Conservation (phyloP, 2,797 vertebrate genomes). For the Rachycentron canadum region DNA sequence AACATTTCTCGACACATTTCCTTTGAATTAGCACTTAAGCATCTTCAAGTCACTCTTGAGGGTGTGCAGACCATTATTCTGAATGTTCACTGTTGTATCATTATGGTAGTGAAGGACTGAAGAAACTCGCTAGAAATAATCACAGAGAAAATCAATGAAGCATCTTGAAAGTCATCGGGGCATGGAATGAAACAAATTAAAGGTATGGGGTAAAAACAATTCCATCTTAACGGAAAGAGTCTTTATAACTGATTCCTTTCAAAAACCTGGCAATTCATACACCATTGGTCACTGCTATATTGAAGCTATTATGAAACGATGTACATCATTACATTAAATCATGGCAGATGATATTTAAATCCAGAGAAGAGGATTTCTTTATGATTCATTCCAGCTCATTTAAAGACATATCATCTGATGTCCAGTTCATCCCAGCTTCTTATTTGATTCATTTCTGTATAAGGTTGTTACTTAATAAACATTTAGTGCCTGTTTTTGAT, state of each 20-base stretch:
- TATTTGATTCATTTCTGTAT: not conserved
- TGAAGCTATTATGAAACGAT: not conserved
- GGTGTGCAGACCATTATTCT: not conserved
- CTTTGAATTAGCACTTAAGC: slow-evolving; percentile 14
- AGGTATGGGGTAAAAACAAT: not conserved
- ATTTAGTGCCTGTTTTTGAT: not conserved
- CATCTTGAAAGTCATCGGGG: slow-evolving; percentile 40
- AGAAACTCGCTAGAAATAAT: slow-evolving; percentile 16
- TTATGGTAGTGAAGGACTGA: not conserved
- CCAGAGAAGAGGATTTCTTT: not conserved
- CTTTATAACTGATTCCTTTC: slow-evolving; percentile 12
- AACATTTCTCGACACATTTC: slow-evolving; percentile 22
- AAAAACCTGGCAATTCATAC: slow-evolving; percentile 8
- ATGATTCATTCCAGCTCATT: not conserved
- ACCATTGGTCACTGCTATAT: slow-evolving; percentile 3
- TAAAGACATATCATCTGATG: not conserved
- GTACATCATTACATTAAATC: slow-evolving; percentile 7
- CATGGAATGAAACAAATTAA: slow-evolving; percentile 39
- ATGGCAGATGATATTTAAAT: not conserved
- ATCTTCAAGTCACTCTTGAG: slow-evolving; percentile 18
- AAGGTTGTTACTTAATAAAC: slow-evolving; percentile 1
- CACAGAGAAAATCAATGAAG: slow-evolving; percentile 44
- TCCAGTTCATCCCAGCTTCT: slow-evolving; percentile 5
- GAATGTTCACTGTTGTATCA: not conserved
- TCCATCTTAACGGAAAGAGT: slow-evolving; percentile 29